Base-by-base conservation (phyloP, 2,113 vertebrate species). In the Hoplias malabaricus region DNA sequence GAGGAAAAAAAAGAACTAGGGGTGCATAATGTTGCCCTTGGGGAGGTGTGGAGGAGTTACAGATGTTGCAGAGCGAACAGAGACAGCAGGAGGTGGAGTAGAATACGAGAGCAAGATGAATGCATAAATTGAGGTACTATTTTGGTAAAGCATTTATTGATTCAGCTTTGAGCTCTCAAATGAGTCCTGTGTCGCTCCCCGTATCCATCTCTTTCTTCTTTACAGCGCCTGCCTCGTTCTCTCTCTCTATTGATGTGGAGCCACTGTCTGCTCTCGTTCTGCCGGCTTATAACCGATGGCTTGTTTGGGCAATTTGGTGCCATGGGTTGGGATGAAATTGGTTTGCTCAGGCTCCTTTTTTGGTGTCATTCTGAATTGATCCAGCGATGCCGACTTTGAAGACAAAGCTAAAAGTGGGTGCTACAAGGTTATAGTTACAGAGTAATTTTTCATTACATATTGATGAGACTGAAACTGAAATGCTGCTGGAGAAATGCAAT, bases 121-220 rank as follows among this genome's bases (percentile, higher is more conserved):
- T 56, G 42, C 25, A 62, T 42, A 77, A 62, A 77, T 53, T 34
- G 31, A 73, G 61, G 69, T 34, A 71, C 69, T 73, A 77, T 77
- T 77, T 77, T 38, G 27, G 68, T 77, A 48, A 53, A 73, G 48
- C 50, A 61, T 40, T 75, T 75, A 75, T 69, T 75, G 72, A 80
- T 80, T 70, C 34, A 33, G 73, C 73, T 70, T 25, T 54, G 36
- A 70, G 68, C 46, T 75, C 56, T 68, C 29, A 73, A 77, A 77
- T 62, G 2, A 81, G 38, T 81, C 75, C 68, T 38, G 40, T 5
- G 13, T 67, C 53, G 54, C 7, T 21, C 40, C 11, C 34, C 21
- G 4, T 53, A 59, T 73, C 54, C 42, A 33, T 38, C 31, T 53
- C 21, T 67, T 38, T 77, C 48, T 34, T 42, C 21, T 43, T 34